Base-by-base conservation (phyloP, 2,888 invertebrate genomes). In the Epistrophe eligans region DNA sequence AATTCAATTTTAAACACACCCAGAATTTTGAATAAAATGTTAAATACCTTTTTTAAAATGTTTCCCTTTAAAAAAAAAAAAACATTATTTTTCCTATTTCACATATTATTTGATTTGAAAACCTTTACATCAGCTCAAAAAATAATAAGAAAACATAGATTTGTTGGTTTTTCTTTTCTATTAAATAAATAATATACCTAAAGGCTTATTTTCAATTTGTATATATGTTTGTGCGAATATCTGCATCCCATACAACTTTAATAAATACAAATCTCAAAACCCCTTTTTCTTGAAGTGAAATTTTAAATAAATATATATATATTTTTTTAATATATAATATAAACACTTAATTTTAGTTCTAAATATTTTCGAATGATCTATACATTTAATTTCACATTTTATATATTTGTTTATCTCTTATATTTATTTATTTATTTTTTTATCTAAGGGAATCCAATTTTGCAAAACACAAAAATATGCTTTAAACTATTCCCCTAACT, bases 161-260 rank as follows among this genome's bases (percentile, higher is more conserved):
- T 84, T 64, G 66, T 84, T 84, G 48, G 15, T 71, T 77, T 64
- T 77, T 48, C 67, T 55, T 50, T 24, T 24, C 24, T 32, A 50
- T 74, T 17, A 58, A 35, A 17, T 67, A 85, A 74, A 82, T 45
- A 77, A 84, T 64, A 88, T 89, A 87, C 89, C 89, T 88, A 90
- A 90, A 89, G 90, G 90, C 90, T 90, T 89, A 84, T 82, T 89
- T 90, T 89, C 84, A 90, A 89, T 88, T 89, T 91, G 91, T 91
- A 91, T 91, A 91, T 91, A 91, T 92, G 91, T 91, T 92, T 91
- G 91, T 91, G 91, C 90, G 89, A 91, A 72, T 84, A 91, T 67
- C 24, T 91, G 91, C 91, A 92, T 91, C 90, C 90, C 90, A 77
- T 88, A 79, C 60, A 55, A 76, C 74, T 72, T 83, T 83, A 83